Conservation (phyloP, 2,113 vertebrate genomes). For the Rynchops niger region DNA sequence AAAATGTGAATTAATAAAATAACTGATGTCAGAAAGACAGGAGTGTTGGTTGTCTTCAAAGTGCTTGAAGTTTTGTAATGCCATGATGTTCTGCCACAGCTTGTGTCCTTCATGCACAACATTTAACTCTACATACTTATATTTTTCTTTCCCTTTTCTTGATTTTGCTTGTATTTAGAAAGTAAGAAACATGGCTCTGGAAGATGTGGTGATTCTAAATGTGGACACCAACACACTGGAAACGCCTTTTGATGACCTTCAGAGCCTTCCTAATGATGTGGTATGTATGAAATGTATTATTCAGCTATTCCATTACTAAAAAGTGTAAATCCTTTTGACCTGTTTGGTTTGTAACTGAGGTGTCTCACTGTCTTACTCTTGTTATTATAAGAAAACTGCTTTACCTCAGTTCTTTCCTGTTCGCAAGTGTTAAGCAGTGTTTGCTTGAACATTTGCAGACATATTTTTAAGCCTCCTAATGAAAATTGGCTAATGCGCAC, state of each 20-base stretch:
- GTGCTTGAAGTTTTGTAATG: not conserved
- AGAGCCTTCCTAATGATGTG: constrained; percentile 94
- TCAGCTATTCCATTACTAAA: not conserved
- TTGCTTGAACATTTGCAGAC: not conserved
- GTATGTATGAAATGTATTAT: constrained; percentile 68
- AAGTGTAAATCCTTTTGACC: not conserved
- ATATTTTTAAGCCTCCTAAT: not conserved
- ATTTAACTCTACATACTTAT: not conserved
- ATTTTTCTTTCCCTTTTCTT: not conserved
- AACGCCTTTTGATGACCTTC: constrained; percentile 93
- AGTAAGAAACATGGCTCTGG: constrained; percentile 88
- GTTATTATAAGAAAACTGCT: not conserved
- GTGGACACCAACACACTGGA: constrained; percentile 97
- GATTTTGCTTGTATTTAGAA: constrained; percentile 75
- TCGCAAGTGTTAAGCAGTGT: not conserved
- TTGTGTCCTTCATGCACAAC: not conserved
- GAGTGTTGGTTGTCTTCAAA: not conserved
- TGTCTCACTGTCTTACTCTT: accelerated
- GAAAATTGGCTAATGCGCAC: not conserved
- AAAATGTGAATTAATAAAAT: not conserved
- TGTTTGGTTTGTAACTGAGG: not conserved
- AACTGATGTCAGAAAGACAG: not conserved
- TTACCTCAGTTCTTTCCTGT: not conserved
- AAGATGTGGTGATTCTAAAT: constrained; percentile 89
- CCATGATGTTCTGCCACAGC: not conserved